phyloP scores from a whole-genome alignment of 37 sponge, comb jelly and placozoan genomes.

The Bolinopsis microptera region DNA sequence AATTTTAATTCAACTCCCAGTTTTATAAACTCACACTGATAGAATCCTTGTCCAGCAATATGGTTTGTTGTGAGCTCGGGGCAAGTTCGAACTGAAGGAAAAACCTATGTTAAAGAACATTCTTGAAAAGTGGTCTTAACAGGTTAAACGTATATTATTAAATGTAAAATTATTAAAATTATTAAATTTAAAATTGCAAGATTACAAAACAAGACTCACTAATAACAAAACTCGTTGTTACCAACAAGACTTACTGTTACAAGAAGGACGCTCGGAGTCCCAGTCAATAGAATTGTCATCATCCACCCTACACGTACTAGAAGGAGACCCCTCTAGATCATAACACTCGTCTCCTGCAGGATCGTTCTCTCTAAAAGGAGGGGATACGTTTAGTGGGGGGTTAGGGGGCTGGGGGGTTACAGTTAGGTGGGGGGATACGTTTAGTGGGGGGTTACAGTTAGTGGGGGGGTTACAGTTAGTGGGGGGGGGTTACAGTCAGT shows the following conservation, averaged over 20 bases:
- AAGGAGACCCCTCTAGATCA: not conserved
- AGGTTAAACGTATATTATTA: too few relatives aligned
- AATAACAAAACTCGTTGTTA: too few relatives aligned
- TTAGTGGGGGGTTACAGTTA: too few relatives aligned
- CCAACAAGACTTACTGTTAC: constrained; percentile 18
- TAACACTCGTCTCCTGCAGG: constrained; percentile 11
- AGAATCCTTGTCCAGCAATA: not conserved
- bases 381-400: not conserved
- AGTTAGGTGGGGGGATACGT: not conserved
- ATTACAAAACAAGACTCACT: too few relatives aligned
- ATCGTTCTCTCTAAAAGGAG: not conserved
- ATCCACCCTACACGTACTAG: constrained; percentile 9
- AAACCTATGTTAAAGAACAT: too few relatives aligned
- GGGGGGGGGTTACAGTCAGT: too few relatives aligned
- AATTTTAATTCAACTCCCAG: too few relatives aligned
- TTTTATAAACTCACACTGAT: not conserved
- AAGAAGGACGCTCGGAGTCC: not conserved
- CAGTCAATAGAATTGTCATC: not conserved
- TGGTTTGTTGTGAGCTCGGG: not conserved
- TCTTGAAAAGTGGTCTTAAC: too few relatives aligned
- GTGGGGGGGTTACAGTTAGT: too few relatives aligned
- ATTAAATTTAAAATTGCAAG: too few relatives aligned
- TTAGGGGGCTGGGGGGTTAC: not conserved
- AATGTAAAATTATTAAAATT: too few relatives aligned
- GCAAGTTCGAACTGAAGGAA: not conserved